Evolutionary conservation across 2,113 vertebrate genomes (phyloP).

Genomic region (Oryzias curvinotus): DNA sequence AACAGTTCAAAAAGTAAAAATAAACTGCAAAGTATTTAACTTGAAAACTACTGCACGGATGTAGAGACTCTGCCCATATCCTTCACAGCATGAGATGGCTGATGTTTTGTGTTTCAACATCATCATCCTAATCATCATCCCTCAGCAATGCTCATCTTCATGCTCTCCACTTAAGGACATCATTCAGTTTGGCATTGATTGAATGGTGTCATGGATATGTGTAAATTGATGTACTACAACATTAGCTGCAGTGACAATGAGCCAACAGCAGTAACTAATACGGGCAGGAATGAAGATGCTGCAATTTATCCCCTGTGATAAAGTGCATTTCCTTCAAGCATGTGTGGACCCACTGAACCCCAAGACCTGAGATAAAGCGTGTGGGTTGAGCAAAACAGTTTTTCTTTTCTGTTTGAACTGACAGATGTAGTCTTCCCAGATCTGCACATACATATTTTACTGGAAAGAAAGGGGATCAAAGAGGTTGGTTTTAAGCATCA

Average conservation of each 20-base stretch:
- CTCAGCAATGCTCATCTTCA: constrained; percentile 15
- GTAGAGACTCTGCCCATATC: constrained; percentile 25
- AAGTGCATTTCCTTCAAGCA: constrained; percentile 33
- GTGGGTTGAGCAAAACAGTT: constrained; percentile 14
- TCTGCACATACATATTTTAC: constrained; percentile 25
- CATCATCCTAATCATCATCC: constrained; percentile 1
- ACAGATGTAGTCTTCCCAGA: constrained; percentile 18
- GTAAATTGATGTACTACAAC: neutral
- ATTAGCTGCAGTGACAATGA: constrained; percentile 26
- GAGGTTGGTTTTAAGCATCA: constrained; percentile 53
- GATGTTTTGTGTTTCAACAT: constrained; percentile 35
- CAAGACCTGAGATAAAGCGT: constrained; percentile 33
- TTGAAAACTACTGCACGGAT: constrained; percentile 16
- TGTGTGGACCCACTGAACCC: constrained; percentile 58
- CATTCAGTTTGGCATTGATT: constrained; percentile 34
- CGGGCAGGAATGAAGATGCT: constrained; percentile 37
- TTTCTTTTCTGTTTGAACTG: constrained; percentile 26
- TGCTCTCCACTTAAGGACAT: constrained; percentile 28
- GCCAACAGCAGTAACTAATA: constrained; percentile 51
- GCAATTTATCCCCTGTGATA: constrained; percentile 46
- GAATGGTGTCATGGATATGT: constrained; percentile 14
- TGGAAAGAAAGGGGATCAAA: constrained; percentile 60
- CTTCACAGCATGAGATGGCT: constrained; percentile 35
- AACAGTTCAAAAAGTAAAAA: constrained; percentile 58
- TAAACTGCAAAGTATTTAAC: constrained; percentile 37